phyloP scores from a whole-genome alignment of 2,113 vertebrate genomes.

The Fregetta grallaria region DNA sequence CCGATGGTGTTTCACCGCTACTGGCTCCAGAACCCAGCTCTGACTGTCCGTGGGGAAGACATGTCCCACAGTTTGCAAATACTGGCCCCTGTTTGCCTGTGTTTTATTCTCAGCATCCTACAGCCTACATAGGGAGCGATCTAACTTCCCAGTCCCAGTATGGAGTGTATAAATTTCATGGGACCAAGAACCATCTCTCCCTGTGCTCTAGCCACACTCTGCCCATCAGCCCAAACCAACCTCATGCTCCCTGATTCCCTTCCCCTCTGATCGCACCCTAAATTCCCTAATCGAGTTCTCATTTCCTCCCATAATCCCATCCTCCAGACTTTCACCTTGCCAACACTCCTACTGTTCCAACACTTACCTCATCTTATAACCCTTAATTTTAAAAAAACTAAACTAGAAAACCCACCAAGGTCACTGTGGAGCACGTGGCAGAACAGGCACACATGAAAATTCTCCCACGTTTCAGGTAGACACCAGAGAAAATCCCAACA shows the following conservation, averaged over 20 bases:
- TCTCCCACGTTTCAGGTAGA: background rate
- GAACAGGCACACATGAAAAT: background rate
- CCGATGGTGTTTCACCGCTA: background rate
- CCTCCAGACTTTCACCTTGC: background rate
- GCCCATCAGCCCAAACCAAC: background rate
- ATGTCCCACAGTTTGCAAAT: background rate
- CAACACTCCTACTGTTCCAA: background rate
- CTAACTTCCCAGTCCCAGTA: accelerated
- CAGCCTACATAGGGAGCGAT: background rate
- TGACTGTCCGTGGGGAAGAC: background rate
- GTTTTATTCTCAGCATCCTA: background rate
- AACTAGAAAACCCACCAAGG: background rate
- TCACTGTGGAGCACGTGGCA: background rate
- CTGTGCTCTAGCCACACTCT: background rate
- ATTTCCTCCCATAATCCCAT: background rate
- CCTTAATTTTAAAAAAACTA: background rate
- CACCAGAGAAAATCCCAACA: background rate
- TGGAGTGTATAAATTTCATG: background rate
- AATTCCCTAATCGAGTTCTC: background rate
- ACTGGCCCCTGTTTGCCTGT: background rate
- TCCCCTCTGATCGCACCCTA: background rate
- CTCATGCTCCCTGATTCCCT: background rate
- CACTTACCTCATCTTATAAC: background rate
- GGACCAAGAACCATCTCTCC: background rate
- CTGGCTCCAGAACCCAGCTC: background rate